These are phyloP conservation scores for Clarias batrachus DNA, from an alignment of 2,113 vertebrate species.

Conservation along the genomic window DNA sequence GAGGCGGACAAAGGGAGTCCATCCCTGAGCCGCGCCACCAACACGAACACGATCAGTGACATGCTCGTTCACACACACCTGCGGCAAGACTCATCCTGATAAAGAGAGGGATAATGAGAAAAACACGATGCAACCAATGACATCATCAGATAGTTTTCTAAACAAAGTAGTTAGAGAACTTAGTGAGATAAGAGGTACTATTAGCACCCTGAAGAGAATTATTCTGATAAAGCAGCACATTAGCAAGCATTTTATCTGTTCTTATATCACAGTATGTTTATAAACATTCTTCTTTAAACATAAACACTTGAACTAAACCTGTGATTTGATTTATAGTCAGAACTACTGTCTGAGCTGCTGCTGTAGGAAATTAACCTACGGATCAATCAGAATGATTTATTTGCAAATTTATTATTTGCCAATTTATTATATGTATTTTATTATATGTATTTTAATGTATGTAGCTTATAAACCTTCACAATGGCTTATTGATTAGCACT, in stretches of 20 bases:
- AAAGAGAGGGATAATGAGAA: background rate
- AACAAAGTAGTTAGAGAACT: background rate
- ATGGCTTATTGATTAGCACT: too few relatives aligned
- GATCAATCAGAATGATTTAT: background rate
- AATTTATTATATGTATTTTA: background rate
- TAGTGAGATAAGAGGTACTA: background rate
- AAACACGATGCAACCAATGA: background rate
- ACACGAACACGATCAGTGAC: constrained; percentile 95
- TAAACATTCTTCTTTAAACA: background rate
- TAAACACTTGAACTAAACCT: background rate
- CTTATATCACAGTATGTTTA: background rate
- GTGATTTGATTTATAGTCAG: background rate
- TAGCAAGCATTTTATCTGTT: background rate
- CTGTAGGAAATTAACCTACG: background rate
- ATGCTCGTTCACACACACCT: constrained; percentile 75
- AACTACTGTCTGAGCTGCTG: background rate
- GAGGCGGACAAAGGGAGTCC: constrained; percentile 96
- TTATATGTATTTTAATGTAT: background rate
- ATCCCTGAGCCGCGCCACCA: constrained; percentile 89
- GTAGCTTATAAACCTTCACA: too few relatives aligned
- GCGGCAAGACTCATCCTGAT: constrained; percentile 77
- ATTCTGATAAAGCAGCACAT: background rate
- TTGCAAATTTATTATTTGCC: too few relatives aligned
- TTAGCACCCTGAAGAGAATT: background rate
- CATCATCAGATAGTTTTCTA: background rate